Evolutionary conservation across 2,888 invertebrate species (phyloP), one percentile per base, ranked within the genome.

Genomic region (Tyria jacobaeae): DNA sequence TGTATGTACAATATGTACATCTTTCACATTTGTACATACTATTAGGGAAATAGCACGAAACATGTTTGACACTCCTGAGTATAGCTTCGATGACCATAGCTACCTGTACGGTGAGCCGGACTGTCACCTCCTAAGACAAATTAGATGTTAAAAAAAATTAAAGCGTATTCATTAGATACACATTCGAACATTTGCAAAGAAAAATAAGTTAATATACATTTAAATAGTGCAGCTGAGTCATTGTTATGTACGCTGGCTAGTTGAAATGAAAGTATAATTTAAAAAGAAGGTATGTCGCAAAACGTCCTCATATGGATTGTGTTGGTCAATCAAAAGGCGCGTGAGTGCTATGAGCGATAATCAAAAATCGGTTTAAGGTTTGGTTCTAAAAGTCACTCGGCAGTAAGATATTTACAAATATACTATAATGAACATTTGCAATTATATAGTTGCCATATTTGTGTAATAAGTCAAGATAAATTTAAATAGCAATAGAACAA

Each of bases 271-370:
- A 84, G 81, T 71, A 73, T 64, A 60, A 69, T 49, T 63, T 71
- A 72, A 71, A 78, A 73, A 73, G 73, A 78, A 64, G 70, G 62
- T 57, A 71, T 87, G 86, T 87, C 80, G 87, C 85, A 90, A 91
- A 85, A 67, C 54, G 65, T 78, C 80, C 85, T 72, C 76, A 86
- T 89, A 87, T 83, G 85, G 87, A 82, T 76, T 73, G 76, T 60
- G 70, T 88, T 89, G 82, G 85, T 82, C 84, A 88, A 89, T 79
- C 72, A 17, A 17, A 1, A 4, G 69, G 62, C 77, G 78, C 78
- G 69, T 64, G 77, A 78, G 76, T 71, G 71, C 56, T 60, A 57
- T 41, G n/a, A 6, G 3, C 41, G 54, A 37, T 7, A 15, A 12
- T 39, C 25, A 2, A 53, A n/a, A 51, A 51, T 15, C 24, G 37